Evolutionary conservation across 1,140 invertebrate species (phyloP), one percentile per base, ranked within the genome.

Genomic region (Drosophila sproati): DNA sequence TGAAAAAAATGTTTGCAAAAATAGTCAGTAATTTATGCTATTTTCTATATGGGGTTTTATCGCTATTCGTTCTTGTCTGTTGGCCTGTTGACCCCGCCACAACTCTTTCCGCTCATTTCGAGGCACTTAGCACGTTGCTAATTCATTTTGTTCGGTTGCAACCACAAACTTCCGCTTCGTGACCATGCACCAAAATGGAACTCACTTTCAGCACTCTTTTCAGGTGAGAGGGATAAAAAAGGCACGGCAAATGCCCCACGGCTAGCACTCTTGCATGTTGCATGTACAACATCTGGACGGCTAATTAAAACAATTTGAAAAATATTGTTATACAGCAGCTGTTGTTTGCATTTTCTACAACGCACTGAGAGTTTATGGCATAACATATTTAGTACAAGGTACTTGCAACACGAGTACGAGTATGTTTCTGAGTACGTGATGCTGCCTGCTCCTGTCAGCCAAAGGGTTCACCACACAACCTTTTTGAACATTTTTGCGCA

Each of bases 291-390:
- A 59, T 61, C 48, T 79, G 83, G 64, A 71, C 61, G 73, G 72
- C 72, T 87, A 87, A 87, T 87, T 87, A 87, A 88, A 77, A 72
- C 82, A 88, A 88, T 73, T 73, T 73, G 51, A 66, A 70, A 66
- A 67, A 66, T 56, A 70, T 77, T 68, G 66, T 71, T 72, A 73
- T 66, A 50, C 41, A 73, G 32, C 35, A 51, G 60, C 47, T 55
- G 67, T 29, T 67, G 78, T 47, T 68, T 59, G 56, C 66, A 74
- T 41, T 37, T 64, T 59, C 43, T 62, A 74, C 41, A 67, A 77
- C 61, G 50, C 29, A 68, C 39, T 48, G 41, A 20, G 51, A 20
- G 20, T 20, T 59, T 59, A 50, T 28, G 35, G 12, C 31, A 12
- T 48, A 8, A 47, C 34, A 43, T 34, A 31, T 45, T 35, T 6